A percentile compares a stretch with the other conserved stretches of the same genome.
Evolutionary conservation across 2,797 vertebrate genomes (phyloP).

Genomic region (Enteromius treurensis): DNA sequence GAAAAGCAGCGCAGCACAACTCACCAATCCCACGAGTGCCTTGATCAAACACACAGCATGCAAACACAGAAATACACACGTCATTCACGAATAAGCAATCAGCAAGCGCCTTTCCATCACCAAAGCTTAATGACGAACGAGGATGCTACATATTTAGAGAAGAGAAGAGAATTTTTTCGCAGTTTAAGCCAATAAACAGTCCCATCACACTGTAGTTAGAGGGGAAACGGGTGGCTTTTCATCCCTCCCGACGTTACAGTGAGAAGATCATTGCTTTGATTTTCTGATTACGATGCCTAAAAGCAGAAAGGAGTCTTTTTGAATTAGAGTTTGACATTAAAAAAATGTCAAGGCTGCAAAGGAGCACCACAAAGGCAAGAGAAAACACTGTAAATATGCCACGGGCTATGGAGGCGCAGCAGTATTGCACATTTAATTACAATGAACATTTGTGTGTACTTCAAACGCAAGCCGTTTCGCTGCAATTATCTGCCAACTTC

Average conservation of each 20-base stretch:
- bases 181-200: conserved; percentile 25
- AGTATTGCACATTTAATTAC: conserved; percentile 52
- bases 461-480: conserved; percentile 53
- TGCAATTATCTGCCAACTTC: conserved; percentile 52
- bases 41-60: conserved; percentile 11
- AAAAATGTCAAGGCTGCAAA: conserved; percentile 28
- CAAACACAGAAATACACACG: not conserved
- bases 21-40: conserved; percentile 4
- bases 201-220: conserved; percentile 6
- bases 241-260: not conserved
- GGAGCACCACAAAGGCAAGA: not conserved
- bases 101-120: conserved; percentile 13
- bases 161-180: not conserved
- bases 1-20: conserved; percentile 13
- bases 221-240: not conserved
- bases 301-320: conserved; percentile 44
- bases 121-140: not conserved
- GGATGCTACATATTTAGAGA: conserved; percentile 13
- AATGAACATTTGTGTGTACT: conserved; percentile 42
- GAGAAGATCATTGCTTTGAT: conserved; percentile 43
- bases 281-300: conserved; percentile 27
- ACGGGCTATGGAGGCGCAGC: conserved; percentile 26
- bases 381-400: conserved; percentile 34
- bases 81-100: conserved; percentile 13
- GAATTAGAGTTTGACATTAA: conserved; percentile 24